Percentiles rank a stretch among this genome's conserved stretches.
phyloP scores from a whole-genome alignment of 2,113 vertebrate genomes.

The Corythornis cristatus region DNA sequence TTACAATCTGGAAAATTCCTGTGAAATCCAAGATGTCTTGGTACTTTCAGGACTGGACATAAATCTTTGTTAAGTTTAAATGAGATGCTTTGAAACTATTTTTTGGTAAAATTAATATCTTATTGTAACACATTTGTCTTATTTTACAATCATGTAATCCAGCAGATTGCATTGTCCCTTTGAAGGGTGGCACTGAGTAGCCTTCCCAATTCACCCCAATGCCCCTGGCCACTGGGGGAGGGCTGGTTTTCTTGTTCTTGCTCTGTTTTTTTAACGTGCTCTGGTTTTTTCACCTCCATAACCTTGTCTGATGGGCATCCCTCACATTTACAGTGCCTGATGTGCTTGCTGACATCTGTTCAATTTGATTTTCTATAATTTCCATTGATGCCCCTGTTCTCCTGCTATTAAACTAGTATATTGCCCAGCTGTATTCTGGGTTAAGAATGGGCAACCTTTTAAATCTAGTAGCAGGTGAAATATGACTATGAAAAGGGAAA shows the following conservation, averaged over 20 bases:
- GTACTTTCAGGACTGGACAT: background rate
- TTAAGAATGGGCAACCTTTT: conserved; percentile 69
- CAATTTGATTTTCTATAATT: conserved; percentile 72
- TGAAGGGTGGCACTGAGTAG: background rate
- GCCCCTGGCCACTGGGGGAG: background rate
- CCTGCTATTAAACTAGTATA: conserved; percentile 66
- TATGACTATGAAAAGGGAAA: conserved; percentile 45
- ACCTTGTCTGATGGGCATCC: conserved; percentile 62
- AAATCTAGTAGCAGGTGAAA: conserved; percentile 70
- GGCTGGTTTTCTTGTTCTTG: conserved; percentile 9
- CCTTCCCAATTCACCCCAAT: background rate
- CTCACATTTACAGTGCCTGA: conserved; percentile 66
- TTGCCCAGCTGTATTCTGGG: conserved; percentile 64
- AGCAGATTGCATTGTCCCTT: background rate
- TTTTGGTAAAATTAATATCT: background rate
- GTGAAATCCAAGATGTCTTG: background rate
- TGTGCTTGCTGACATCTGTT: conserved; percentile 69
- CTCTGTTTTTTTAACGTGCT: background rate
- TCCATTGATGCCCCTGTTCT: conserved; percentile 69
- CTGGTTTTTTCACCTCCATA: conserved; percentile 63
- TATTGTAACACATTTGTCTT: background rate
- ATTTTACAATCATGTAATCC: background rate
- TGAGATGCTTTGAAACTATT: background rate
- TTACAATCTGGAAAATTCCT: background rate
- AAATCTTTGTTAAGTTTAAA: background rate